Base-by-base conservation (phyloP, 2,113 vertebrate genomes). In the Sigmodon hispidus region DNA sequence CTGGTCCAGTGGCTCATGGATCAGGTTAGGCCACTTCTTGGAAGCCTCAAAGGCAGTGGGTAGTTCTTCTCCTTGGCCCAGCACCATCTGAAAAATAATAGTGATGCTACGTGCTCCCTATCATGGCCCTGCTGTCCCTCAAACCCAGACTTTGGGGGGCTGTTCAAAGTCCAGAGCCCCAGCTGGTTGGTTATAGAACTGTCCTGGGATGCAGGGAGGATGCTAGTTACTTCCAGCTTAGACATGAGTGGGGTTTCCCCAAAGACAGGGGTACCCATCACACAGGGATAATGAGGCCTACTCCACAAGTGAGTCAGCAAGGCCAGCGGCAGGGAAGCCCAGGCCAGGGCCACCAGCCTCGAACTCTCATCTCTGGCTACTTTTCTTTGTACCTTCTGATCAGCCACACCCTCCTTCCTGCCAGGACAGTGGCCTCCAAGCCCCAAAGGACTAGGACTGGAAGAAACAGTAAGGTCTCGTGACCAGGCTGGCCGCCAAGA, bases 1-100 rank as follows among this genome's bases (percentile, higher is more conserved):
- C 98, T 99, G 99, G 98, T 99, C 99, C 67, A 99, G 97, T 0
- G 99, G 99, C 87, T 99, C 99, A 0, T 99, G 99, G 97, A 99
- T 99, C 98, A 99, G 98, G 76, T 99, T 99, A 0, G 99, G 99
- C 99, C 99, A 99, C 92, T 99, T 99, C 0, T 99, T 93, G 0
- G 98, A 98, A 9, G 99, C 99, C 0, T 99, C 99, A 19, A 99
- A 99, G 97, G 99, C 94, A 0, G n/a, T 89, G 0, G 99, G 99
- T 94, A 99, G 98, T 31, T 96, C 95, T 16, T 99, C 99, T 0
- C 97, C 98, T 81, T 98, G 97, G 48, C 98, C 98, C 99, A 99
- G 99, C 98, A 98, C 99, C 98, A 99, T 99, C 99, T 99, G 98
- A 0, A 79, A 55, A 79, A 63, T 55, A 95, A 36, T 89, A 48